Conservation (phyloP, 2,888 invertebrate species). For the Pristionchus entomophagus region DNA sequence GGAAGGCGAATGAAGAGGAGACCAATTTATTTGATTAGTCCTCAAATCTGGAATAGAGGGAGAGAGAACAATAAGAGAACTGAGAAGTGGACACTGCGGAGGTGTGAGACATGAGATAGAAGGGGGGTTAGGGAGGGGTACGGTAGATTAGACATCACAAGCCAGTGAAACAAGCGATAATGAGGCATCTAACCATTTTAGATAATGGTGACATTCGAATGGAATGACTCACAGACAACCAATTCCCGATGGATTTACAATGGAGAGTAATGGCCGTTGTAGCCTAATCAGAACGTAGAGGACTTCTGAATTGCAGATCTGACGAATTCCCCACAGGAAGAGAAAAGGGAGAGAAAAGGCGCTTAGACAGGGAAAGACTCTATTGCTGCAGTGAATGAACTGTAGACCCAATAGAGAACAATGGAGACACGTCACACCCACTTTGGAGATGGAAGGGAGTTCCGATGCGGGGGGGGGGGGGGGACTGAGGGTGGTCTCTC, state of each 20-base stretch:
- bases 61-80: not conserved
- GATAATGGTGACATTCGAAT: too few species aligned
- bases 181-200: too few species aligned
- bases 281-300: not conserved
- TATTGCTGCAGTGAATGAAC: slow-evolving; percentile 17
- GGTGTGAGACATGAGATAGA: too few species aligned
- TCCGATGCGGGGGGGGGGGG: too few species aligned
- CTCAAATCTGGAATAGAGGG: not conserved
- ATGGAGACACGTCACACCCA: slow-evolving; percentile 4
- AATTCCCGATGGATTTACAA: not conserved
- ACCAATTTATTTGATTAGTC: slow-evolving; percentile 39
- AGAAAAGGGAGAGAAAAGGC: not conserved
- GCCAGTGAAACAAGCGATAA: too few species aligned
- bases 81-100: too few species aligned
- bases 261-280: not conserved
- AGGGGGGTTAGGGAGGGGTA: too few species aligned
- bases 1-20: not conserved
- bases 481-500: not conserved
- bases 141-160: too few species aligned
- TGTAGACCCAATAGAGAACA: slow-evolving; percentile 17
- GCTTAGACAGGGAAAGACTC: not conserved
- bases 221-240: too few species aligned
- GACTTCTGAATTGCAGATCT: not conserved
- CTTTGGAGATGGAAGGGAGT: too few species aligned
- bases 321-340: not conserved